Conservation (phyloP, 2,113 vertebrate species). For the Tonatia bakeri region DNA sequence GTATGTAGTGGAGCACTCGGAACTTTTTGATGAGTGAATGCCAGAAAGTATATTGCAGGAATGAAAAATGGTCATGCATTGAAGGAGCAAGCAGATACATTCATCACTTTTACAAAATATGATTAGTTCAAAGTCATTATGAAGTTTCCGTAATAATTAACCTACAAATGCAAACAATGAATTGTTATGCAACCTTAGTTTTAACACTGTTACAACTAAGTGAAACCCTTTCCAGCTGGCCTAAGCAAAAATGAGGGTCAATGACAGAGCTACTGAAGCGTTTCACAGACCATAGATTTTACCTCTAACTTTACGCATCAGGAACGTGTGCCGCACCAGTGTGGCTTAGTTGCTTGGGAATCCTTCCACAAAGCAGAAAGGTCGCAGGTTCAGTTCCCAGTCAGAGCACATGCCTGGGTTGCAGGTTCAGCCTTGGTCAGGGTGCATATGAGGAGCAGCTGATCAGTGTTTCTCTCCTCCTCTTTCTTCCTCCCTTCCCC, state of each 20-base stretch:
- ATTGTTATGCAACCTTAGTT: neutral
- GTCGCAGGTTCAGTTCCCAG: no score
- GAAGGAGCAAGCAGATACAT: neutral
- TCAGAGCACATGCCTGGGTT: no score
- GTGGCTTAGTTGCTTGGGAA: no score
- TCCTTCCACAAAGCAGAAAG: no score
- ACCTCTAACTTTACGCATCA: neutral
- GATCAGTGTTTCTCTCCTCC: no score
- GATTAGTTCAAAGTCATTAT: neutral
- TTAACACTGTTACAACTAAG: neutral
- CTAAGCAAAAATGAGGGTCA: neutral
- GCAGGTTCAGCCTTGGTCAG: no score
- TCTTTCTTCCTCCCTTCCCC: no score
- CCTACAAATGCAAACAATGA: neutral
- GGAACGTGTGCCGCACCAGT: neutral
- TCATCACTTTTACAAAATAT: neutral
- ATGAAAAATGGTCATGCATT: neutral
- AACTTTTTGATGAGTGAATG: neutral
- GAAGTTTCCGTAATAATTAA: neutral
- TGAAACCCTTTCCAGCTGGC: neutral
- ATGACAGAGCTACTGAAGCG: neutral
- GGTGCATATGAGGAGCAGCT: no score
- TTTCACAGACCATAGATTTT: neutral
- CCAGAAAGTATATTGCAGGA: no score
- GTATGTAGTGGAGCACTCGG: neutral